Evolutionary conservation across 2,113 vertebrate genomes (phyloP).

Genomic region (Pollimyrus isidori): DNA sequence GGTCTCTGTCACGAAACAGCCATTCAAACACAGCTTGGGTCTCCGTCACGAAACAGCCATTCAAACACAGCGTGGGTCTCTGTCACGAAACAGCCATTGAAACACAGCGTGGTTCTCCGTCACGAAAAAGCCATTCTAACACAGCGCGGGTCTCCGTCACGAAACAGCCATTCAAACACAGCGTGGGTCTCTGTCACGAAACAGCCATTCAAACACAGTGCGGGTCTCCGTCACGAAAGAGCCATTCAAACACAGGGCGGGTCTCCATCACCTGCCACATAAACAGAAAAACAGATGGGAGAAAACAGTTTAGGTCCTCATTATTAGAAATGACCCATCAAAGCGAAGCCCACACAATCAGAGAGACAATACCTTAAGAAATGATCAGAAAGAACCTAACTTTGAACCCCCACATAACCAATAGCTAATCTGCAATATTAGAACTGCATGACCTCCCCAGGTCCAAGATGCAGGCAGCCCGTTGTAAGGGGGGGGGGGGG

Average conservation of each 20-base stretch:
- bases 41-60: not conserved
- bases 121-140: not conserved
- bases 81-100: not conserved
- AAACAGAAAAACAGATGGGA: not conserved
- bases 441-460: not conserved
- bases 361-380: not conserved
- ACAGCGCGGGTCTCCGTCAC: not conserved
- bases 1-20: not conserved
- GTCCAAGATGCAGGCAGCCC: not conserved
- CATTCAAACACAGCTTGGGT: not conserved
- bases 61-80: not conserved
- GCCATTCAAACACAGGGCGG: not conserved
- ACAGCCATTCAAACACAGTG: not conserved
- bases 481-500: slow-evolving; percentile 34
- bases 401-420: not conserved
- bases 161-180: not conserved
- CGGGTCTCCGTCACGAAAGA: not conserved
- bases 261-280: not conserved
- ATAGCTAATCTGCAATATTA: not conserved
- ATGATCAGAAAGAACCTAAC: not conserved
- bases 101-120: too few species aligned
- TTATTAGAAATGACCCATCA: not conserved
- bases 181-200: not conserved
- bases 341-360: not conserved
- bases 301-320: not conserved